These are phyloP conservation scores for Adelognathus sp. DNA, from an alignment of 2,888 invertebrate species.

Conservation along the genomic window DNA sequence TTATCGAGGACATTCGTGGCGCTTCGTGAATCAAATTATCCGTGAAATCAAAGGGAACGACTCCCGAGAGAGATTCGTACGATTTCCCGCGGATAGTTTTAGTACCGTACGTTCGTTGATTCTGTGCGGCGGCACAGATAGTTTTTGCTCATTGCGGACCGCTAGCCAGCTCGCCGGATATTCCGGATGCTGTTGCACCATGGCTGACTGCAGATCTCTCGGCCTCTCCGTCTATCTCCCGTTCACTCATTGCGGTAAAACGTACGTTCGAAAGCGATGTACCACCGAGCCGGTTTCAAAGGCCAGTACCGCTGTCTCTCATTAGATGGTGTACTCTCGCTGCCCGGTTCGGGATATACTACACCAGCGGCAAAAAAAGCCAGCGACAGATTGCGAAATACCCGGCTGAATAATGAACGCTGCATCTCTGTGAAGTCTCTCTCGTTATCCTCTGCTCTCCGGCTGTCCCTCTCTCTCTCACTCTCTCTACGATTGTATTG, in stretches of 20 bases:
- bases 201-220: constrained; percentile 7
- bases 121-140: constrained; percentile 10
- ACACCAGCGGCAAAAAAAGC: not conserved
- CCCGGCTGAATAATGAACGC: constrained; percentile 1
- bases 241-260: constrained; percentile 1
- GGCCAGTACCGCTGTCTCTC: not conserved
- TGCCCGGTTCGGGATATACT: not conserved
- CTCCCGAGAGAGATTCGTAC: not conserved
- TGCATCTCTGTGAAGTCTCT: constrained; percentile 3
- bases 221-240: not conserved
- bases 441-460: too few relatives aligned
- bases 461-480: not conserved
- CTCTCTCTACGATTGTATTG: not conserved
- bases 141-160: constrained; percentile 33
- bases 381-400: constrained; percentile 11
- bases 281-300: not conserved
- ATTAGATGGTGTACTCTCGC: not conserved
- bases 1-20: not conserved
- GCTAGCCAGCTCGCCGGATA: not conserved
- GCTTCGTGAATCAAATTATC: not conserved
- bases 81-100: constrained; percentile 33
- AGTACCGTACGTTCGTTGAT: constrained; percentile 1
- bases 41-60: not conserved
- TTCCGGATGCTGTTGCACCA: not conserved
- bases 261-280: not conserved